These are phyloP conservation scores for Hemistola chrysoprasaria DNA, from an alignment of 2,888 invertebrate species.

Conservation along the genomic window DNA sequence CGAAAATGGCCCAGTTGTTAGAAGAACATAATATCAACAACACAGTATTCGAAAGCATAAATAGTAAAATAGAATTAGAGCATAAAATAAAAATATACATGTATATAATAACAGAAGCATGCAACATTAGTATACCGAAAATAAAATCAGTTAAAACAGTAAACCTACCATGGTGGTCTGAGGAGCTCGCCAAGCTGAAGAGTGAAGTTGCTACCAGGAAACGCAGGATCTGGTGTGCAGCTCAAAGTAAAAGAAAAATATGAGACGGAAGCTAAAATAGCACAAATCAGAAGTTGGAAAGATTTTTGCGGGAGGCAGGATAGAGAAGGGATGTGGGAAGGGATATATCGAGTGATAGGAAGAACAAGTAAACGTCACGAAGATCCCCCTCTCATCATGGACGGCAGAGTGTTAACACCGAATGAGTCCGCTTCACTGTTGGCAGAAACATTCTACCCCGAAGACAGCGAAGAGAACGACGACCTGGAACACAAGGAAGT, in stretches of 20 bases:
- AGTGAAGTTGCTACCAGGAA: no score
- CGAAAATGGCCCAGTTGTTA: slow-evolving; percentile 14
- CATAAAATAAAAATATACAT: slow-evolving; percentile 1
- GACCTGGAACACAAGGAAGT: no score
- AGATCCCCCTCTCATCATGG: no score
- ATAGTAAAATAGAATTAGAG: not conserved
- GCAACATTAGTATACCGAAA: slow-evolving; percentile 17
- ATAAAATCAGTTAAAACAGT: slow-evolving; percentile 5
- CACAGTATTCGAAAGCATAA: not conserved
- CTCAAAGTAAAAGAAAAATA: slow-evolving; percentile 18
- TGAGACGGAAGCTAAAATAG: slow-evolving; percentile 2
- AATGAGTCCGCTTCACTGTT: no score
- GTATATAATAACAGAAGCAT: slow-evolving; percentile 4
- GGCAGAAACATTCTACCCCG: no score
- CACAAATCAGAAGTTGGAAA: slow-evolving; percentile 21
- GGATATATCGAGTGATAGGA: no score
- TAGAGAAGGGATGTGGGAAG: slow-evolving; percentile 16
- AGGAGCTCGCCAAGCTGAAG: no score
- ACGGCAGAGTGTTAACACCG: no score
- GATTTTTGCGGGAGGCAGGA: slow-evolving; percentile 25
- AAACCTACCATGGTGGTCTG: slow-evolving; percentile 14
- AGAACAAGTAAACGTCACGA: no score
- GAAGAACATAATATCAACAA: not conserved
- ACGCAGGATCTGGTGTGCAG: slow-evolving; percentile 14
- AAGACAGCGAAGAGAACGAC: no score